Evolutionary conservation across 2,113 vertebrate genomes (phyloP), one percentile per base, ranked within the genome.

Genomic region (Aspiorhynchus laticeps): DNA sequence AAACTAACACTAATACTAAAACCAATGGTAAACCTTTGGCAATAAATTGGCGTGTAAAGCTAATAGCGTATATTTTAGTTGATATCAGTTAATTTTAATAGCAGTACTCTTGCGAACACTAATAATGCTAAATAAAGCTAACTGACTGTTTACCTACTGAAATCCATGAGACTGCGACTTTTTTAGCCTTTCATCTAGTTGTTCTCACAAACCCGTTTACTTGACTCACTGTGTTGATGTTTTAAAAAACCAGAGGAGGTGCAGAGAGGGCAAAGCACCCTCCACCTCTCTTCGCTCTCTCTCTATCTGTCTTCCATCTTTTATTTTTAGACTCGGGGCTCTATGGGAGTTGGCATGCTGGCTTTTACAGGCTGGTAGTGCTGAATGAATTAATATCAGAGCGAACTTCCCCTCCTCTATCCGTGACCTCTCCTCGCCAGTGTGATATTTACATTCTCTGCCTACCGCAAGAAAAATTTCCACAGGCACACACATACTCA

Each of bases 301-400:
- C 69, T 69, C 75, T 83, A 24, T 53, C 67, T 38, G 69, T 63
- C 69, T 83, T 73, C 63, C 83, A 67, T 48, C 67, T 81, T 91
- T 92, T 94, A 94, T 95, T 94, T 95, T 94, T 94, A 94, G 94
- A 88, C 5, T 15, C 48, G 7, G 86, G 84, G 86, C 90, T 91
- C 93, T 90, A 90, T 89, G 90, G 93, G 91, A 92, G 86, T 83
- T 87, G 75, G 89, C 87, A 71, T 6, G 88, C 87, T 73, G 88
- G 88, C 88, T 91, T 90, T 90, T 86, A 90, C 85, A 79, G 61
- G 12, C 80, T 88, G 73, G 67, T 71, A 80, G 87, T 88, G 83
- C 89, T 91, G 92, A 90, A 93, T 90, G 63, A 86, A 91, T 93
- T 91, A 89, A 90, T 91, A 93, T 79, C 31, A 82, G 48, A 90